A percentile compares a stretch with the other conserved stretches of the same genome.
Evolutionary conservation across 2,888 invertebrate genomes (phyloP).

Genomic region (Rotaria sp.): DNA sequence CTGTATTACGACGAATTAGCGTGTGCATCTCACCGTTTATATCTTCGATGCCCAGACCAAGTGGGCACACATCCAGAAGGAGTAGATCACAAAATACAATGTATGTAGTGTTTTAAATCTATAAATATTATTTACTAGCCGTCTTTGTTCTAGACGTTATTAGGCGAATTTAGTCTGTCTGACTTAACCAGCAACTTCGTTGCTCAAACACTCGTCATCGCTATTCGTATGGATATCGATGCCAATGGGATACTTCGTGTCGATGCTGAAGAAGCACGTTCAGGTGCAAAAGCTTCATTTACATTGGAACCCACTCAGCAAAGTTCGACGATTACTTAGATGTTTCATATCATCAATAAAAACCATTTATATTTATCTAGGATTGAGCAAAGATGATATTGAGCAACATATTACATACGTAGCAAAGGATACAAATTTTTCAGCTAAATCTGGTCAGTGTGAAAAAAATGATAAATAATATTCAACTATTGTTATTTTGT

Average conservation of each 20-base stretch:
- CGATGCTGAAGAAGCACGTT: no score
- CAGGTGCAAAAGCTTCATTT: no score
- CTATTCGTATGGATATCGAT: not conserved
- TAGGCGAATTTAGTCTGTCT: not conserved
- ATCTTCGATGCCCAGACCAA: not conserved
- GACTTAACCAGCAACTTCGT: not conserved
- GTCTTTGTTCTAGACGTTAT: not conserved
- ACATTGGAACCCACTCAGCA: no score
- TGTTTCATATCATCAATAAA: no score
- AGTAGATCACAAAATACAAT: not conserved
- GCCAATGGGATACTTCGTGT: no score
- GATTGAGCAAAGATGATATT: not conserved
- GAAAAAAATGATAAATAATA: not conserved
- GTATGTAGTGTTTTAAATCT: not conserved
- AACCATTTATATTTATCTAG: not conserved
- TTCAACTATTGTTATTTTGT: not conserved
- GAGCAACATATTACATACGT: not conserved
- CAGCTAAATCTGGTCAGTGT: not conserved
- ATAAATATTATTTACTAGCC: not conserved
- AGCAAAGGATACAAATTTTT: not conserved
- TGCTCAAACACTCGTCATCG: not conserved
- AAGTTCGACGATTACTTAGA: no score
- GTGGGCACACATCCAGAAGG: not conserved
- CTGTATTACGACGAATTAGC: constrained; percentile 1
- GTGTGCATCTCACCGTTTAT: not conserved